Evolutionary conservation across 2,113 vertebrate genomes (phyloP).

Genomic region (Chaenocephalus aceratus): DNA sequence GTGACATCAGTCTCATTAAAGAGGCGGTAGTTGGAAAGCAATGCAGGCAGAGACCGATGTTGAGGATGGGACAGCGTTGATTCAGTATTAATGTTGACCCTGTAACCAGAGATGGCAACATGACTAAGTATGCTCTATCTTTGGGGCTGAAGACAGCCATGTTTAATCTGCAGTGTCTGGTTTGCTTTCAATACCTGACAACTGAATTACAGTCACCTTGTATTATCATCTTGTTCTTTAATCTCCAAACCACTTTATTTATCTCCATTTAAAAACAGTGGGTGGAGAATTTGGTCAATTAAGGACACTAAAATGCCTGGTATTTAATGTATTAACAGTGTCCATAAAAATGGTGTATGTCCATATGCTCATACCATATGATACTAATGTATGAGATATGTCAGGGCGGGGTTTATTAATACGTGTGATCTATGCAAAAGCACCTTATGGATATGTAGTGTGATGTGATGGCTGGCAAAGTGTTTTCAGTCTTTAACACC

Average conservation of each 20-base stretch:
- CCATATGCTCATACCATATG: not conserved
- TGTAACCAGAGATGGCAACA: not conserved
- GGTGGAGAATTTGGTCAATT: too few relatives aligned
- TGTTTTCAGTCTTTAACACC: slow-evolving; percentile 20
- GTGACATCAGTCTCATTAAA: not conserved
- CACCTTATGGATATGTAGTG: not conserved
- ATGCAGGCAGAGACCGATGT: too few relatives aligned
- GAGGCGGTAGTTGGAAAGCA: not conserved
- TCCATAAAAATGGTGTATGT: not conserved
- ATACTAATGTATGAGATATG: not conserved
- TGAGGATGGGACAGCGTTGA: not conserved
- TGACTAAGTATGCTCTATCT: not conserved
- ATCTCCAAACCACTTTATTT: not conserved
- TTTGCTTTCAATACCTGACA: slow-evolving; percentile 24
- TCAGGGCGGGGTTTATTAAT: not conserved
- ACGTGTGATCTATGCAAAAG: not conserved
- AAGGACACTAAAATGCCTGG: not conserved
- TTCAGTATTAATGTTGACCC: not conserved
- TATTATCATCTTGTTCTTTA: not conserved
- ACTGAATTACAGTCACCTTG: slow-evolving; percentile 19
- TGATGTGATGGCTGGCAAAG: not conserved
- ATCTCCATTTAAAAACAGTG: not conserved
- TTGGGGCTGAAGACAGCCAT: slow-evolving; percentile 1
- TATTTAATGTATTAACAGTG: not conserved
- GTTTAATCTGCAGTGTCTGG: slow-evolving; percentile 23